Percentiles rank a stretch among this genome's conserved stretches.
Evolutionary conservation across 2,113 vertebrate species (phyloP).

Genomic region (Gobius niger): DNA sequence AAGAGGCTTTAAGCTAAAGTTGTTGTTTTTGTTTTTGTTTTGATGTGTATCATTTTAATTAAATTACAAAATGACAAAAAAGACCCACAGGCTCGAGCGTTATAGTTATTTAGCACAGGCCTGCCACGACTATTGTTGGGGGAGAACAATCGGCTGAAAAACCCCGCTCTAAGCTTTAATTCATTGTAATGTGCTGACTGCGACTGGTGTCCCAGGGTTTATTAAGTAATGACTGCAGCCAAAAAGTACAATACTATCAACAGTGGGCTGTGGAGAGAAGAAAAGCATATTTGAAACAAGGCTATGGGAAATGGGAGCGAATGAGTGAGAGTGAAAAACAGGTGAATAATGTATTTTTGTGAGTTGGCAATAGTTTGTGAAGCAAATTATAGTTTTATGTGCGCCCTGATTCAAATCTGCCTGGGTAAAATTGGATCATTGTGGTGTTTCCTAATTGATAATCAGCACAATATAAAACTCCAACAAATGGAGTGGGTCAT

Average conservation of each 20-base stretch:
- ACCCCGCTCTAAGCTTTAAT: constrained; percentile 25
- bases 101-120: constrained; percentile 27
- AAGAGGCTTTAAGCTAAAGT: constrained; percentile 40
- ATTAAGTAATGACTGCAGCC: constrained; percentile 22
- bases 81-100: constrained; percentile 33
- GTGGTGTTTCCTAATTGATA: too few species aligned
- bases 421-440: background rate
- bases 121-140: constrained; percentile 35
- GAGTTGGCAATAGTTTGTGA: background rate
- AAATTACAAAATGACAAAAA: constrained; percentile 55
- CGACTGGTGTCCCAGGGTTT: constrained; percentile 19
- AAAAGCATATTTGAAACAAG: constrained; percentile 12
- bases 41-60: constrained; percentile 69
- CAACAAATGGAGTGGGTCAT: too few species aligned
- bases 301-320: background rate
- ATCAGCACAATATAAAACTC: too few species aligned
- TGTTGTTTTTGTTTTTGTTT: background rate
- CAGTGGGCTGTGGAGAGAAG: background rate
- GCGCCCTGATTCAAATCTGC: background rate
- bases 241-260: constrained; percentile 9
- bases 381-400: too few species aligned
- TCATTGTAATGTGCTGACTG: constrained; percentile 39
- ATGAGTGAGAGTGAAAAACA: background rate
- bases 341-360: background rate
- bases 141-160: constrained; percentile 45